These are phyloP conservation scores for Sminthurides aquaticus DNA, from an alignment of 2,888 invertebrate species.

Conservation along the genomic window DNA sequence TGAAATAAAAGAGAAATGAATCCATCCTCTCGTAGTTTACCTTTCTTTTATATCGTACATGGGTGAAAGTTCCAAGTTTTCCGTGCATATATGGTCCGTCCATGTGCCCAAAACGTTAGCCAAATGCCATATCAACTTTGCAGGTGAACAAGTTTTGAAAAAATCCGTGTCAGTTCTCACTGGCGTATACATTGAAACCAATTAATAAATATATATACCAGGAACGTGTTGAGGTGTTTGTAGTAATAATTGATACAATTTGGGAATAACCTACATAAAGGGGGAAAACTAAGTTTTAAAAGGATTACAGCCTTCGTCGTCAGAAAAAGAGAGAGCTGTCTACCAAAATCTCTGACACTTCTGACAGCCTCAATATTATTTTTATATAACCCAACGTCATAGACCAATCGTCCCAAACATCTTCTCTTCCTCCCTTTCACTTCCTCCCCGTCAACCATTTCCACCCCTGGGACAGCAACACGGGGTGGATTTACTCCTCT, in stretches of 20 bases:
- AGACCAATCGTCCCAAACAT: no score
- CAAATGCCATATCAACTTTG: no score
- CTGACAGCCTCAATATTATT: not conserved
- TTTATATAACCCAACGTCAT: not conserved
- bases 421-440: not conserved
- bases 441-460: not conserved
- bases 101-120: no score
- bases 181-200: not conserved
- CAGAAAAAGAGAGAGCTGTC: not conserved
- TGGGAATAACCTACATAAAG: not conserved
- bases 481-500: not conserved
- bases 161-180: not conserved
- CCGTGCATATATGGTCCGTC: no score
- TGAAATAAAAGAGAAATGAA: no score
- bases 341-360: not conserved
- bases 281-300: not conserved
- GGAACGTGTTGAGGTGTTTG: not conserved
- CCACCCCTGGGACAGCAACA: not conserved
- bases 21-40: no score
- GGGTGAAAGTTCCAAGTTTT: no score
- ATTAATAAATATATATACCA: no score
- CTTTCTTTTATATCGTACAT: no score
- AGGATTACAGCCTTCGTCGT: not conserved
- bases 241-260: not conserved
- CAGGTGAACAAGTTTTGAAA: not conserved